A percentile compares a stretch with the other conserved stretches of the same genome.
Conservation (phyloP, 2,113 vertebrate genomes). For the Phalacrocorax brasilianus region DNA sequence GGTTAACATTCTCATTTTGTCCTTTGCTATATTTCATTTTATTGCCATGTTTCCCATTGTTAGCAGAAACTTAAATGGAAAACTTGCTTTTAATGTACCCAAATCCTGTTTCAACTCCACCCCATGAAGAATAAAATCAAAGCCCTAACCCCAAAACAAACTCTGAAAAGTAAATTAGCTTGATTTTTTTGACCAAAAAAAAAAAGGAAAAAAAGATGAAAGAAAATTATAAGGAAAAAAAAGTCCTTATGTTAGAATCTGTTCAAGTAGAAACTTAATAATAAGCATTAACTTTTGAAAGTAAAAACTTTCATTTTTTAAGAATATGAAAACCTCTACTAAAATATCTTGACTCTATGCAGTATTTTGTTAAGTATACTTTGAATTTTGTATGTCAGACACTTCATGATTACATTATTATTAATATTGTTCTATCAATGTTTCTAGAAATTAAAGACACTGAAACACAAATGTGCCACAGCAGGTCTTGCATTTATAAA, state of each 20-base stretch:
- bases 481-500: not conserved
- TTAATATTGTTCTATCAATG: not conserved
- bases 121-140: not conserved
- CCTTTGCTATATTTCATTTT: not conserved
- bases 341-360: not conserved
- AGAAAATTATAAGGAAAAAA: not conserved
- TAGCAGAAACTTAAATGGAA: not conserved
- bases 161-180: not conserved
- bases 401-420: not conserved
- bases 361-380: not conserved
- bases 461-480: not conserved
- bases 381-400: not conserved
- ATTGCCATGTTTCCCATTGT: not conserved
- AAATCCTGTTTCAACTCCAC: not conserved
- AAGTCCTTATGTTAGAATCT: not conserved
- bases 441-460: not conserved
- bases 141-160: not conserved
- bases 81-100: not conserved
- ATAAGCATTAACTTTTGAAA: not conserved
- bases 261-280: not conserved
- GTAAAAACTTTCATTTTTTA: not conserved
- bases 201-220: not conserved
- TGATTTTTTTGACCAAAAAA: not conserved
- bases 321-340: not conserved
- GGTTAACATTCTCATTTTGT: not conserved